Percentiles rank a stretch among this genome's conserved stretches.
Conservation (phyloP, 2,797 vertebrate genomes). For the Dryobates pubescens region DNA sequence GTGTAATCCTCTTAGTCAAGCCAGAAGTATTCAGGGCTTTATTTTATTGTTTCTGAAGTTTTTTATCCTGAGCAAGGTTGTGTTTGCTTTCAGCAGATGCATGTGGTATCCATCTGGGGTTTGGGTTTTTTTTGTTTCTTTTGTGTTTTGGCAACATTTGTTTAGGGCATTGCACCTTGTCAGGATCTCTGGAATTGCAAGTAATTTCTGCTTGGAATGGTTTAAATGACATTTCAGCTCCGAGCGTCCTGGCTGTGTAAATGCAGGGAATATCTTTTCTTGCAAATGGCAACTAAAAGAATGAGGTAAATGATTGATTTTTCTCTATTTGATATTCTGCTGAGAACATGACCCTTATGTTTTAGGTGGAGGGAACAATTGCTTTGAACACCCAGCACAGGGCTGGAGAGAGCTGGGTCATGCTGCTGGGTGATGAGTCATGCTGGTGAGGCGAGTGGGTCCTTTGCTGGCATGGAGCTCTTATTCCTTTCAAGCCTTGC, state of each 20-base stretch:
- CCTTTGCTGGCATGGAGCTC: neutral
- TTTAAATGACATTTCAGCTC: neutral
- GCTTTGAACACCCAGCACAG: neutral
- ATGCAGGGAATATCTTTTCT: neutral
- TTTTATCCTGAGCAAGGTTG: neutral
- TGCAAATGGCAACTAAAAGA: neutral
- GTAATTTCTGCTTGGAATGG: neutral
- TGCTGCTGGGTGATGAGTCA: neutral
- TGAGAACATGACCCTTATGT: neutral
- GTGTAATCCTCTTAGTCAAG: neutral
- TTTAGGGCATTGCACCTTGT: neutral
- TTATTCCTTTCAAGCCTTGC: neutral
- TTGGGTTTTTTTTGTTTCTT: neutral
- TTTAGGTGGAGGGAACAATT: neutral
- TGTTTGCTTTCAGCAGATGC: neutral
- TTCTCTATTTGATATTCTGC: neutral
- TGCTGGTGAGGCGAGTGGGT: neutral
- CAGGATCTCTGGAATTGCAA: neutral
- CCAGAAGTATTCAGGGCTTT: neutral
- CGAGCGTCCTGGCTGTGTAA: neutral
- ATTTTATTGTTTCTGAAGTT: conserved; percentile 1
- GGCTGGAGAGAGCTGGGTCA: neutral
- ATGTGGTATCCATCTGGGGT: neutral
- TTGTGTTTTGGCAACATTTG: neutral
- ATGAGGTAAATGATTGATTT: neutral